Percentiles rank a stretch among this genome's conserved stretches.
Conservation (phyloP, 92 coral and sea anemone species). For the Umimayanthus chanpuru region DNA sequence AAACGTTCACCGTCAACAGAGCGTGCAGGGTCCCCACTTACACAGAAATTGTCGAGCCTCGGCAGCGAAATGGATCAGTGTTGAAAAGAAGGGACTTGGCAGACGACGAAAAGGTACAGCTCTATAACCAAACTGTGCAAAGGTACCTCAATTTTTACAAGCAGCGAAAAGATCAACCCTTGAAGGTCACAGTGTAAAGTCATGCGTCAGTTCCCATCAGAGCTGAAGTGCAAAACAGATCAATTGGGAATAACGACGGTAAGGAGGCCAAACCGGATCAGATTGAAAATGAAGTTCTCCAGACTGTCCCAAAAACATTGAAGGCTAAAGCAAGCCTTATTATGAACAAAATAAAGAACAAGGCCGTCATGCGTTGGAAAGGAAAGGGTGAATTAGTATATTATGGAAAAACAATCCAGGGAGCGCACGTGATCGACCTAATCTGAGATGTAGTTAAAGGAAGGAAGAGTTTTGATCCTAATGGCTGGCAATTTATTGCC, state of each 20-base stretch:
- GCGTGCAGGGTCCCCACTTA: no score
- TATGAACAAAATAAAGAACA: constrained; percentile 9
- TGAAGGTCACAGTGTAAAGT: neutral
- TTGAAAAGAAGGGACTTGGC: no score
- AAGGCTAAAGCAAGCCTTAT: constrained; percentile 4
- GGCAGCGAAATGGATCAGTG: no score
- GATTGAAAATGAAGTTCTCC: constrained; percentile 23
- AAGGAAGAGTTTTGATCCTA: constrained; percentile 38
- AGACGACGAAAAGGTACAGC: no score
- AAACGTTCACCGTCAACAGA: no score
- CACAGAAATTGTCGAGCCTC: no score
- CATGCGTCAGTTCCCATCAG: no score
- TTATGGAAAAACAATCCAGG: neutral
- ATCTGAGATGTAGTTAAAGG: constrained; percentile 36
- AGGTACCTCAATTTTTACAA: constrained; percentile 43
- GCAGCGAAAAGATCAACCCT: constrained; percentile 29
- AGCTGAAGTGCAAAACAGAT: neutral
- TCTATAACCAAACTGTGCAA: neutral
- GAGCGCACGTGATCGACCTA: constrained; percentile 18
- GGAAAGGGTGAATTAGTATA: constrained; percentile 36
- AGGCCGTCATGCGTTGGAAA: constrained; percentile 41
- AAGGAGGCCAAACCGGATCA: neutral
- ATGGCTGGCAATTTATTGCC: constrained; percentile 41
- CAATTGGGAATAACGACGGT: neutral
- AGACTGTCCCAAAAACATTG: constrained; percentile 25